These are phyloP conservation scores for Linnaemya tessellans DNA, from an alignment of 2,888 invertebrate genomes.

Conservation along the genomic window DNA sequence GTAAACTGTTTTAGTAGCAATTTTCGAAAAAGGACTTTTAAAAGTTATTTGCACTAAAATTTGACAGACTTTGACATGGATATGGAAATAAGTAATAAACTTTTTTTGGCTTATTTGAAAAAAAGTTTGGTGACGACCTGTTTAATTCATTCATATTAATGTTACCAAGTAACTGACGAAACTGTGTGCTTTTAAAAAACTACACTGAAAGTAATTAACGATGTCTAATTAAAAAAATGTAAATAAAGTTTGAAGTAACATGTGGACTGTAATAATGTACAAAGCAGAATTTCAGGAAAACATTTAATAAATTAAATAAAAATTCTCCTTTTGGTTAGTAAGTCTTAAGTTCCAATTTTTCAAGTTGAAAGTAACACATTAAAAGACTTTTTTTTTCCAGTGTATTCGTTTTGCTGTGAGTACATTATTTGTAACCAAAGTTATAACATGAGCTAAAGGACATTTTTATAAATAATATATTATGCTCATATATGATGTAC, in stretches of 20 bases:
- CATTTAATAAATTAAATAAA: background rate
- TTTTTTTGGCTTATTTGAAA: constrained; percentile 29
- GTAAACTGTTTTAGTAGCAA: constrained; percentile 21
- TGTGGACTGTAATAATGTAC: no score
- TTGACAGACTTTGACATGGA: constrained; percentile 75
- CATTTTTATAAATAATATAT: constrained; percentile 81
- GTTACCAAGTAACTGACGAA: constrained; percentile 68
- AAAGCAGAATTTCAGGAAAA: background rate
- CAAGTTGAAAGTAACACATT: no score
- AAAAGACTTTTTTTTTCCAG: background rate
- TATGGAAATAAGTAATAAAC: constrained; percentile 59
- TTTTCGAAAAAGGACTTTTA: constrained; percentile 51
- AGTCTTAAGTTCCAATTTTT: background rate
- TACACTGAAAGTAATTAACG: constrained; percentile 22
- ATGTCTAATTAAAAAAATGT: background rate
- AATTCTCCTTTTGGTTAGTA: background rate
- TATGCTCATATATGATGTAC: constrained; percentile 73
- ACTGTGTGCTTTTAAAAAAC: constrained; percentile 13
- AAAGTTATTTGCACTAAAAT: constrained; percentile 56
- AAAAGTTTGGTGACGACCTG: constrained; percentile 68
- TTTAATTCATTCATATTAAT: constrained; percentile 63
- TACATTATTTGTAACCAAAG: constrained; percentile 12
- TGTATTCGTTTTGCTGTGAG: background rate
- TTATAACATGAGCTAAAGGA: constrained; percentile 57
- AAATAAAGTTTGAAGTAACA: no score